Conservation (phyloP, 1,140 invertebrate genomes). For the Charaxes varanes region DNA sequence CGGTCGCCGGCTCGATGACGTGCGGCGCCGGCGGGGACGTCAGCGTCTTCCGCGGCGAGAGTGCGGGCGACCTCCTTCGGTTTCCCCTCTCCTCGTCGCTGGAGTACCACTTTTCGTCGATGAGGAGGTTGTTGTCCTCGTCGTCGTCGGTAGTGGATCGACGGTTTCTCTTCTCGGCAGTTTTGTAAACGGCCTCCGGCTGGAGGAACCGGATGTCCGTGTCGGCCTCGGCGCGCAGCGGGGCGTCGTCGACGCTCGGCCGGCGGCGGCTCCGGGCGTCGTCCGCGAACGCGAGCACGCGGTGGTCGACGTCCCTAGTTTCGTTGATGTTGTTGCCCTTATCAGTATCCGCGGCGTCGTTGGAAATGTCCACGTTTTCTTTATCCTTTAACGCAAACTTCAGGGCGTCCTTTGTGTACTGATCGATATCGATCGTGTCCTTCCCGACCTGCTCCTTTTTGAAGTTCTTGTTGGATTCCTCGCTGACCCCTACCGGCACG, state of each 20-base stretch:
- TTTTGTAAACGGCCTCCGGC: constrained; percentile 60
- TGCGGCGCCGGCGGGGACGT: constrained; percentile 51
- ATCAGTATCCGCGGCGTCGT: constrained; percentile 50
- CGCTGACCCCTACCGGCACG: constrained; percentile 22
- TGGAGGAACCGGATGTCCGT: constrained; percentile 68
- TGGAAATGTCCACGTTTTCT: constrained; percentile 62
- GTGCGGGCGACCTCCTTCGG: constrained; percentile 54
- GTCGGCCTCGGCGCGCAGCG: constrained; percentile 61
- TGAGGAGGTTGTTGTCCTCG: constrained; percentile 73
- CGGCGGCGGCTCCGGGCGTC: constrained; percentile 37
- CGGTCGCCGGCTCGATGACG: constrained; percentile 64
- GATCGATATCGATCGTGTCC: constrained; percentile 70
- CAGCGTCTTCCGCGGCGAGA: constrained; percentile 39
- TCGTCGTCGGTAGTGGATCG: constrained; percentile 72
- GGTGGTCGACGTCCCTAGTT: constrained; percentile 71
- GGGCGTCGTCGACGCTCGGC: constrained; percentile 41
- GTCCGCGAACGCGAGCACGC: constrained; percentile 65
- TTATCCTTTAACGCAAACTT: constrained; percentile 70
- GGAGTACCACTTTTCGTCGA: constrained; percentile 85
- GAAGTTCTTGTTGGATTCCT: constrained; percentile 28
- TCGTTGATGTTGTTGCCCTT: constrained; percentile 42
- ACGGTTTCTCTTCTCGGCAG: constrained; percentile 60
- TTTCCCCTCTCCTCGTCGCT: constrained; percentile 79
- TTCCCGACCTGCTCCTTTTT: constrained; percentile 44
- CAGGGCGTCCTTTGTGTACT: constrained; percentile 72